Evolutionary conservation across 2,113 vertebrate species (phyloP).

Genomic region (Piaya cayana): DNA sequence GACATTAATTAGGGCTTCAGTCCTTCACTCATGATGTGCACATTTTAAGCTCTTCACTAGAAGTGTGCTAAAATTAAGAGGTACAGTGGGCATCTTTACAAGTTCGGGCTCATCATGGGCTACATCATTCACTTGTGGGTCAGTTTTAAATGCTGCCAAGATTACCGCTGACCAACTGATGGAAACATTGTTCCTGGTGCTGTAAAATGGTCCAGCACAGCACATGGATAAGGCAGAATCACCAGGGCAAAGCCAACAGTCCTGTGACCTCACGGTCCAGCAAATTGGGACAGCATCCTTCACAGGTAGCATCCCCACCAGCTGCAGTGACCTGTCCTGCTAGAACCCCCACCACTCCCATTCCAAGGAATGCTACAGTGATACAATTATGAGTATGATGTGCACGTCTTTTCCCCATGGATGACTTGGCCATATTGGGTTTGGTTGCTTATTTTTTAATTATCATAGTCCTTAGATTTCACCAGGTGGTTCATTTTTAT

Average conservation of each 20-base stretch:
- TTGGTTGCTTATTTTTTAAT: neutral
- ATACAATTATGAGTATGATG: neutral
- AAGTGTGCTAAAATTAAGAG: neutral
- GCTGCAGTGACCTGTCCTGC: neutral
- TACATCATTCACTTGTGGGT: neutral
- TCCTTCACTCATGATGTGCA: neutral
- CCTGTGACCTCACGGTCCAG: rapidly evolving
- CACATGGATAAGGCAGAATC: neutral
- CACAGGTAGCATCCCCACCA: neutral
- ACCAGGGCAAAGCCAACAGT: rapidly evolving
- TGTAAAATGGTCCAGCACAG: neutral
- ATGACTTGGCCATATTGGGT: neutral
- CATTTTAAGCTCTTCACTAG: neutral
- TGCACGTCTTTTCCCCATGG: neutral
- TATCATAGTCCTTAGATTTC: neutral
- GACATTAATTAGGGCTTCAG: neutral
- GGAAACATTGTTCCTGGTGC: neutral
- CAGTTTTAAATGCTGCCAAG: neutral
- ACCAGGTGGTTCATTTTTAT: neutral
- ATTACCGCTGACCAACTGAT: neutral
- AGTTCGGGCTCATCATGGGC: neutral
- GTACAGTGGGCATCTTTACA: neutral
- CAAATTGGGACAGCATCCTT: neutral
- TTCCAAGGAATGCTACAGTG: neutral
- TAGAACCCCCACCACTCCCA: rapidly evolving